Conservation (phyloP, 2,888 invertebrate species). For the Liodrosophila aerea region DNA sequence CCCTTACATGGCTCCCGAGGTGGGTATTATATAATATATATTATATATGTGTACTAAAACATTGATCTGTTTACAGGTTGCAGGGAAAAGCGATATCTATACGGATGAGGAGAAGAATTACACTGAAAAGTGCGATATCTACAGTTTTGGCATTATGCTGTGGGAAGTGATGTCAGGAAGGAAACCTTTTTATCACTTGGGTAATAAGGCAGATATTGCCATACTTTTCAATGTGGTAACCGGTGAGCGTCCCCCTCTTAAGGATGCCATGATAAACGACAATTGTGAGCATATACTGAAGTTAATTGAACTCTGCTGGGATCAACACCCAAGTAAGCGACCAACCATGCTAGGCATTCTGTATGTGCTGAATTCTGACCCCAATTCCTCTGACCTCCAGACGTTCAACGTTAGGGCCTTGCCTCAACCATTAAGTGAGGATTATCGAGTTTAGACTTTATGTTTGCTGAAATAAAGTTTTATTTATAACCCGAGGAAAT, state of each 20-base stretch:
- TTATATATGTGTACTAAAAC: background rate
- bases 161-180: slow-evolving; percentile 8
- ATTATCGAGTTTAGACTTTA: no score
- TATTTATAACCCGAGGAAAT: no score
- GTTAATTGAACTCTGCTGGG: background rate
- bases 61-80: background rate
- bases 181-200: background rate
- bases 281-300: background rate
- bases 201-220: background rate
- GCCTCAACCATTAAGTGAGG: no score
- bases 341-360: background rate
- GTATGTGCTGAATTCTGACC: background rate
- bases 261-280: background rate
- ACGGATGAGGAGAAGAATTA: background rate
- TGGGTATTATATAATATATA: background rate
- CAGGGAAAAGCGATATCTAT: no score
- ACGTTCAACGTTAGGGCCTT: no score
- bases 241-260: background rate
- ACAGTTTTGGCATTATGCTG: slow-evolving; percentile 7
- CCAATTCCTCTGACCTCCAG: no score
- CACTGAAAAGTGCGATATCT: slow-evolving; percentile 10
- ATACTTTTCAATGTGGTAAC: background rate
- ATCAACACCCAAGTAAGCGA: background rate
- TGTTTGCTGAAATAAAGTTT: no score
- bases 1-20: background rate